phyloP scores from a whole-genome alignment of 2,113 vertebrate species.

The Girardinichthys multiradiatus region DNA sequence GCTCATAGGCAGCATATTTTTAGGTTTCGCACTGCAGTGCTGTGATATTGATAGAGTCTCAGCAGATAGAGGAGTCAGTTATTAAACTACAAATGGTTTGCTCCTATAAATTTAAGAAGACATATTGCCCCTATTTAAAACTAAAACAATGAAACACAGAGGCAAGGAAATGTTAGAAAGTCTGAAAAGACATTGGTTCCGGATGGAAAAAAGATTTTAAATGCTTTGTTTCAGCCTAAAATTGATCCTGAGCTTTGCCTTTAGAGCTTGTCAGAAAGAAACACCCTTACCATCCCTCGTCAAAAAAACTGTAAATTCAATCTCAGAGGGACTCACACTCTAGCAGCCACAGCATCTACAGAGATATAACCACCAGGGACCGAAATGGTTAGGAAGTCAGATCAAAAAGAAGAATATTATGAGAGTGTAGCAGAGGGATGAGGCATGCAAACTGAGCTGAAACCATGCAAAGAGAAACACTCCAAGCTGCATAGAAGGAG shows the following conservation, averaged over 20 bases:
- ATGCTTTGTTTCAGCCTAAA: neutral
- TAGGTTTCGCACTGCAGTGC: constrained; percentile 34
- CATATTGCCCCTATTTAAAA: neutral
- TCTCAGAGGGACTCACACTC: constrained; percentile 27
- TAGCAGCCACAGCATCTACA: constrained; percentile 40
- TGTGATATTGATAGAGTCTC: constrained; percentile 28
- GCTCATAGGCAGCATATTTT: constrained; percentile 41
- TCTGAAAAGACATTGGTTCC: neutral
- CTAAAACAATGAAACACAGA: neutral
- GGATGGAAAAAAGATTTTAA: neutral
- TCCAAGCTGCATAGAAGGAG: constrained; percentile 23
- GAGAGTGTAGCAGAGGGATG: constrained; percentile 29
- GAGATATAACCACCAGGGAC: constrained; percentile 47
- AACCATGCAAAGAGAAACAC: constrained; percentile 45
- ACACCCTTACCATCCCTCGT: neutral
- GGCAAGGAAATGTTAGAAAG: neutral
- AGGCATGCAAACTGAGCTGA: constrained; percentile 32
- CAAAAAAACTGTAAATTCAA: constrained; percentile 6
- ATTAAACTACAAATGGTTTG: constrained; percentile 17
- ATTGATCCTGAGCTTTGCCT: neutral
- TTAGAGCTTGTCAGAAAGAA: neutral
- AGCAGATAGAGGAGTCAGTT: constrained; percentile 22
- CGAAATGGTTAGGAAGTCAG: constrained; percentile 25
- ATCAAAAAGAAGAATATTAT: constrained; percentile 51
- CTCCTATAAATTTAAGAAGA: constrained; percentile 2